Conservation (phyloP, 2,797 vertebrate genomes). For the Halcyon leucocephala region DNA sequence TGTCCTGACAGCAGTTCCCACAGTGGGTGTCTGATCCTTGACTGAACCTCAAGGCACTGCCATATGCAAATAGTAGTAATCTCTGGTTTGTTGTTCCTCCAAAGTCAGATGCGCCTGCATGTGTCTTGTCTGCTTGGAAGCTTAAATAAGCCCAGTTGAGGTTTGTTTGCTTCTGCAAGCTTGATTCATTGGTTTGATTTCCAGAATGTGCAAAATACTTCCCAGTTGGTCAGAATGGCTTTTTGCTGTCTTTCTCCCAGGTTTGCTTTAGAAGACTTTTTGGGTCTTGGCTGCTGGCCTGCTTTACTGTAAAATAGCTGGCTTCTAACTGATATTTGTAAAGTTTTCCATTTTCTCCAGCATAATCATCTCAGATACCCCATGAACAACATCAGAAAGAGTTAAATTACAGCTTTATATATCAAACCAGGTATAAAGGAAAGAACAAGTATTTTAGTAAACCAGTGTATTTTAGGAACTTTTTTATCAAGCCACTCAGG, state of each 20-base stretch:
- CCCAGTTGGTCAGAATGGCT: neutral
- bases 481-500: neutral
- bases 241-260: neutral
- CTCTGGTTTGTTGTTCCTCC: constrained; percentile 61
- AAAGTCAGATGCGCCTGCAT: neutral
- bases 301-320: neutral
- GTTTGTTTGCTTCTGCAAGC: constrained; percentile 28
- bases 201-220: neutral
- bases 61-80: constrained; percentile 63
- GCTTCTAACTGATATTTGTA: neutral
- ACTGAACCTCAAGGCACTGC: constrained; percentile 40
- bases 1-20: constrained; percentile 56
- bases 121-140: constrained; percentile 37
- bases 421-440: neutral
- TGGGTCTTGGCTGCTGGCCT: neutral
- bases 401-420: neutral
- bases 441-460: neutral
- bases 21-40: constrained; percentile 52
- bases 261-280: neutral
- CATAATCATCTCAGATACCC: neutral
- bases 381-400: neutral
- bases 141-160: constrained; percentile 36
- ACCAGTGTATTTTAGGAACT: neutral
- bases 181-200: constrained; percentile 31
- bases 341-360: neutral